Evolutionary conservation across 2,113 vertebrate genomes (phyloP), one percentile per base, ranked within the genome.

Genomic region (Cryptotis parvus): DNA sequence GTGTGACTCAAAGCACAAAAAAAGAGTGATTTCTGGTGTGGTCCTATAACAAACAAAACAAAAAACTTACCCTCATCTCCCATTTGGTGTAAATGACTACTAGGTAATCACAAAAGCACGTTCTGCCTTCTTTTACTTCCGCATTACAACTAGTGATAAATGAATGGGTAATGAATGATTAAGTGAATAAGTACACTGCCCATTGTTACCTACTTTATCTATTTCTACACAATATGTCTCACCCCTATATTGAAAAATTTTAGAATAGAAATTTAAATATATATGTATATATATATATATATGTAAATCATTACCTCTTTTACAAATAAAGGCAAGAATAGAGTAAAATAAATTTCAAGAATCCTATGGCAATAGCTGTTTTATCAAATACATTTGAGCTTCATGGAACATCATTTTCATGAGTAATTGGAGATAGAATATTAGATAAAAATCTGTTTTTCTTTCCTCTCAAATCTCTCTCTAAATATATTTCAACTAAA

Each of bases 381-480:
- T 14, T 78, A 73, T 84, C 18, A n/a, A 84, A 76, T 10, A 58
- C 27, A 66, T 43, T 69, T 86, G 16, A n/a, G 31, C 7, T 91
- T 72, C 65, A 55, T 78, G 16, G 29, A 55, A 1, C 27, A 39
- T 58, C 33, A 11, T 74, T 58, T 2, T 9, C 15, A 69, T 58
- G 55, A 22, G 55, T 58, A 58, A 37, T 22, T 20, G 9, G 8
- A 87, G 81, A 33, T n/a, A 41, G 31, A 43, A 7, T 8, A 66
- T 65, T 31, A 92, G 91, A 87, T 80, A 63, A 33, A 82, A 73
- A 70, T 74, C 55, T 22, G 16, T 58, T 24, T 58, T 58, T 58
- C 18, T 58, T 20, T 58, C 20, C 55, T 6, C 8, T 58, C 55
- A 58, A 58, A 58, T 58, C 55, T 58, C 55, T 58, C 55, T 58